Conservation (phyloP, 2,113 vertebrate genomes). For the Istiophorus platypterus region DNA sequence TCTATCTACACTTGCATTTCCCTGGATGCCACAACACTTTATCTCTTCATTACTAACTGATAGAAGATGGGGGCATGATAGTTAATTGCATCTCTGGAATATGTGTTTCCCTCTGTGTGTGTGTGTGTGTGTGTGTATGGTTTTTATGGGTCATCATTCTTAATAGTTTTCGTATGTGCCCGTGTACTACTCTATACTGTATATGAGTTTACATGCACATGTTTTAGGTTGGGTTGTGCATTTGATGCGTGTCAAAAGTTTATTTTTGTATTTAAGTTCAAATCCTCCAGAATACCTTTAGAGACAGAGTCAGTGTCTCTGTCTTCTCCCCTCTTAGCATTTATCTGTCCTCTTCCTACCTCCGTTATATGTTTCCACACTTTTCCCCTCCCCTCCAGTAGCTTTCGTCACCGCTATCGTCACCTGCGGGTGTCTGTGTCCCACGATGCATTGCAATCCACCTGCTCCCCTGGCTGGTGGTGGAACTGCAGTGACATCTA, state of each 20-base stretch:
- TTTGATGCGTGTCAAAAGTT: not conserved
- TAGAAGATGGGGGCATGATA: constrained; percentile 57
- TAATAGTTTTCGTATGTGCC: not conserved
- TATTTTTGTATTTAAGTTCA: not conserved
- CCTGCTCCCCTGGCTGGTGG: constrained; percentile 55
- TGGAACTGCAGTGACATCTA: constrained; percentile 87
- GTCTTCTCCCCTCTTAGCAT: constrained; percentile 32
- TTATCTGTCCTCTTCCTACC: constrained; percentile 49
- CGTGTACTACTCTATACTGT: not conserved
- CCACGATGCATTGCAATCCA: constrained; percentile 75
- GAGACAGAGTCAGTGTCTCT: constrained; percentile 30
- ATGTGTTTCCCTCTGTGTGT: constrained; percentile 10
- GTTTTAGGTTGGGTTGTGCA: constrained; percentile 1
- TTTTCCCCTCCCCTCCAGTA: constrained; percentile 43
- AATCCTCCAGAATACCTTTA: constrained; percentile 14
- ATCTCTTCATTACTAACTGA: constrained; percentile 76
- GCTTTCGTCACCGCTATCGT: constrained; percentile 71
- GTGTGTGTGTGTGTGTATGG: not conserved
- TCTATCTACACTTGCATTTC: constrained; percentile 72
- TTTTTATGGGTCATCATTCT: constrained; percentile 27
- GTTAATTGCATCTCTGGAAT: constrained; percentile 64
- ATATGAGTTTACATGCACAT: not conserved
- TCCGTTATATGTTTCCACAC: constrained; percentile 53
- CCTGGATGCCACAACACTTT: constrained; percentile 68
- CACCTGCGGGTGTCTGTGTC: constrained; percentile 69